Base-by-base conservation (phyloP, 2,888 invertebrate genomes). In the Bibio marci region DNA sequence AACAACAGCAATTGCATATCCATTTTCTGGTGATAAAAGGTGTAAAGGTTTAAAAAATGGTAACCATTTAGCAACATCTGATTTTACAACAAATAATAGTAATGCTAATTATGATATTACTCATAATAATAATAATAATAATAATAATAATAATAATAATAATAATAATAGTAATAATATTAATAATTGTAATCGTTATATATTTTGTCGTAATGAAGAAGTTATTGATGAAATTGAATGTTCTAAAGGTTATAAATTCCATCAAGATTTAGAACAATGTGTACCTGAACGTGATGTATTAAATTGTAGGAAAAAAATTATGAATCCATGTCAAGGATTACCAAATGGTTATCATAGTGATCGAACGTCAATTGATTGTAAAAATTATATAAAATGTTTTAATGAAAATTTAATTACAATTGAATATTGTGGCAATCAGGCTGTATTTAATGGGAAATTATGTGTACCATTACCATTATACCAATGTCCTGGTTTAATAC, bases 341-440 rank as follows among this genome's bases (percentile, higher is more conserved):
- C 41, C 45, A 3, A 54, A 62, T 44, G 62, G 61, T 3, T 49
- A 48, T 14, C 51, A 55, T 42, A 44, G 49, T n/a, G 59, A 60
- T 47, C 52, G 52, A 10, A 45, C 47, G 4, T 52, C 54, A 2
- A 43, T 33, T 4, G 53, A 54, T 33, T 63, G 62, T 42, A 47
- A 50, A 12, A 48, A 49, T 3, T 62, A 58, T 45, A 50, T 56
- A 33, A 45, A 50, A 27, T 63, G 63, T 43, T 43, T 45, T 12
- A 44, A 47, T 40, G 55, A 53, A 0, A 45, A 51, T 38, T 43
- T 52, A 8, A 44, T 50, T 12, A 44, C 50, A 17, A 47, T 47
- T 12, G 46, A 51, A 28, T 44, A 47, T n/a, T 59, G 60, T 43
- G 46, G 50, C 1, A 47, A 48, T 30, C 52, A 52, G 18, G 51